Evolutionary conservation across 2,113 vertebrate genomes (phyloP).

Genomic region (Lynx canadensis): DNA sequence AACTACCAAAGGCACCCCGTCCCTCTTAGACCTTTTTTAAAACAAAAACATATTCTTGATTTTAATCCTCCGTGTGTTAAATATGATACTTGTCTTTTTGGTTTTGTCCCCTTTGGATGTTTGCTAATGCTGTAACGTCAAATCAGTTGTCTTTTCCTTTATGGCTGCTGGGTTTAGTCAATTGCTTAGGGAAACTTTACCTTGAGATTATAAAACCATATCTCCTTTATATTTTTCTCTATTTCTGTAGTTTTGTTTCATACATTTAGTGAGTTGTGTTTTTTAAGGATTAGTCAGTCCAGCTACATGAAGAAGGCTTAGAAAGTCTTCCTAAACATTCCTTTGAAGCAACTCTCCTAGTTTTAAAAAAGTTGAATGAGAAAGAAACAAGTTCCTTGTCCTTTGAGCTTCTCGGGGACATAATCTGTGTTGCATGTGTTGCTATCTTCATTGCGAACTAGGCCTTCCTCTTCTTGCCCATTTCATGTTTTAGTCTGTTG

Average conservation of each 20-base stretch:
- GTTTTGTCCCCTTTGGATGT: not conserved
- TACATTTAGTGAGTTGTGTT: not conserved
- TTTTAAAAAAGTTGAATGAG: not conserved
- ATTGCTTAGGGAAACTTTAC: not conserved
- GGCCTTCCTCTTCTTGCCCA: not conserved
- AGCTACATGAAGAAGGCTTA: not conserved
- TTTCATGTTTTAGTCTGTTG: not conserved
- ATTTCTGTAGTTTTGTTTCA: not conserved
- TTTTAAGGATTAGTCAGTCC: not conserved
- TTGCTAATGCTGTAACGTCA: not conserved
- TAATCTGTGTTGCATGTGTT: not conserved
- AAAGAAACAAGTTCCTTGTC: not conserved
- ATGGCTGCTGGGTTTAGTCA: not conserved
- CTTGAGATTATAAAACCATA: not conserved
- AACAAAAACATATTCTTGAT: not conserved
- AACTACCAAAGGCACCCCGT: not conserved
- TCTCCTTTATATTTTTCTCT: not conserved
- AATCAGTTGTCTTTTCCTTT: not conserved
- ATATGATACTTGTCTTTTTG: not conserved
- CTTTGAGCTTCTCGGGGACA: not conserved
- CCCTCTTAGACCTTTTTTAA: not conserved
- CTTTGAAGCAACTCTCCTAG: not conserved
- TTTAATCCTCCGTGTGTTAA: slow-evolving; percentile 2
- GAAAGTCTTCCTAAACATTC: not conserved
- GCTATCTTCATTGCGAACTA: not conserved